Evolutionary conservation across 2,113 vertebrate species (phyloP).

Genomic region (Galbula dea): DNA sequence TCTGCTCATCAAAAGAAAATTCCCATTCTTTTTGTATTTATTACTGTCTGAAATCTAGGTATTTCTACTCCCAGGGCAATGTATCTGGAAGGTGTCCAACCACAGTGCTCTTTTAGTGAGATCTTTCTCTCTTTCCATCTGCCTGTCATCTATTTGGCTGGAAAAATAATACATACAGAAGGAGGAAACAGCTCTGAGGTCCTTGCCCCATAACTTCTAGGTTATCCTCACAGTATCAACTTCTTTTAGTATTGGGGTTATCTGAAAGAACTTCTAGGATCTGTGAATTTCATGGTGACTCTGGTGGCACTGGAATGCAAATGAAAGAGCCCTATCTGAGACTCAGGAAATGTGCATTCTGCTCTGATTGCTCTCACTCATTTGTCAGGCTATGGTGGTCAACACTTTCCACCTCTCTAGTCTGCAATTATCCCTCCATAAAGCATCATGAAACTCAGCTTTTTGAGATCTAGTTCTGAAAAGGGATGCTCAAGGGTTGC

Average conservation of each 20-base stretch:
- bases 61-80: not conserved
- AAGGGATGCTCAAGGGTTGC: not conserved
- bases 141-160: not conserved
- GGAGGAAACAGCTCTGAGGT: not conserved
- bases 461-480: not conserved
- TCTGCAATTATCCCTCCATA: not conserved
- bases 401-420: not conserved
- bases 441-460: not conserved
- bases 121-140: not conserved
- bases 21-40: not conserved
- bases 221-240: not conserved
- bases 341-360: not conserved
- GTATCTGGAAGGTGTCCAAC: not conserved
- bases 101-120: not conserved
- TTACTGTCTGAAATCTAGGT: not conserved
- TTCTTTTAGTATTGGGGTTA: not conserved
- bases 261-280: not conserved
- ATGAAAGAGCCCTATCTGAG: not conserved
- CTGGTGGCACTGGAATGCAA: not conserved
- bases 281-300: not conserved
- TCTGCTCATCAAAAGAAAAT: not conserved
- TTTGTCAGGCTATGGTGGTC: not conserved
- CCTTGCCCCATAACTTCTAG: not conserved
- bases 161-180: not conserved
- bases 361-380: not conserved